A percentile compares a stretch with the other conserved stretches of the same genome.
phyloP scores from a whole-genome alignment of 2,113 vertebrate genomes.

The Myrmophylax atrothorax region DNA sequence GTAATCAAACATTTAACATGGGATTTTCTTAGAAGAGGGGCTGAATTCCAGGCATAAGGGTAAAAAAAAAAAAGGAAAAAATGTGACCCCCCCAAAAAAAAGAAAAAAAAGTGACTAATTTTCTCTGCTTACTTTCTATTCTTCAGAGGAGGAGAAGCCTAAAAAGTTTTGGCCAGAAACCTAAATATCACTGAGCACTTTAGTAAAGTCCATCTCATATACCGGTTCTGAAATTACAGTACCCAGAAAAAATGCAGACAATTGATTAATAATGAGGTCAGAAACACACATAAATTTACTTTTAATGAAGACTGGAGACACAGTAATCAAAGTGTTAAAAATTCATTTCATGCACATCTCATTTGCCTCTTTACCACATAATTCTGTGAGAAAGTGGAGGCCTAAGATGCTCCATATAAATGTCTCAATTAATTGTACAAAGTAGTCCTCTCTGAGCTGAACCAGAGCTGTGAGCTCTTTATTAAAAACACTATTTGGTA shows the following conservation, averaged over 20 bases:
- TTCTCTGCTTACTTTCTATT: constrained; percentile 39
- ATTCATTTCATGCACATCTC: constrained; percentile 82
- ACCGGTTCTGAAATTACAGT: constrained; percentile 57
- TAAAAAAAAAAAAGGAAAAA: background rate
- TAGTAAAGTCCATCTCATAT: constrained; percentile 51
- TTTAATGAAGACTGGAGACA: constrained; percentile 77
- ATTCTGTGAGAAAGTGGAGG: constrained; percentile 88
- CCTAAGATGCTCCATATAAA: constrained; percentile 96
- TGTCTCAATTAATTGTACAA: constrained; percentile 96
- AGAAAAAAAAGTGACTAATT: background rate
- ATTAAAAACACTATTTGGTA: constrained; percentile 95
- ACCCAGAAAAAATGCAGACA: constrained; percentile 48
- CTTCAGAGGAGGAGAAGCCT: constrained; percentile 6
- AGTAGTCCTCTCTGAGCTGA: constrained; percentile 83
- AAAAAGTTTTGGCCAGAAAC: constrained; percentile 61
- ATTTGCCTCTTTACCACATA: constrained; percentile 88
- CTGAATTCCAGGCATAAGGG: background rate
- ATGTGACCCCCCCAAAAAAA: background rate
- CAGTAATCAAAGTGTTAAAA: constrained; percentile 82
- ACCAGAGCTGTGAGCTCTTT: constrained; percentile 94
- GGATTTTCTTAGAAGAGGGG: background rate
- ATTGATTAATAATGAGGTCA: constrained; percentile 72
- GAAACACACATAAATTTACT: constrained; percentile 78
- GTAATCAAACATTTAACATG: background rate
- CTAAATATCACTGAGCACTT: background rate